Conservation (phyloP, 37 sponge, comb jelly and placozoan genomes). For the Chondrosia reniformis region DNA sequence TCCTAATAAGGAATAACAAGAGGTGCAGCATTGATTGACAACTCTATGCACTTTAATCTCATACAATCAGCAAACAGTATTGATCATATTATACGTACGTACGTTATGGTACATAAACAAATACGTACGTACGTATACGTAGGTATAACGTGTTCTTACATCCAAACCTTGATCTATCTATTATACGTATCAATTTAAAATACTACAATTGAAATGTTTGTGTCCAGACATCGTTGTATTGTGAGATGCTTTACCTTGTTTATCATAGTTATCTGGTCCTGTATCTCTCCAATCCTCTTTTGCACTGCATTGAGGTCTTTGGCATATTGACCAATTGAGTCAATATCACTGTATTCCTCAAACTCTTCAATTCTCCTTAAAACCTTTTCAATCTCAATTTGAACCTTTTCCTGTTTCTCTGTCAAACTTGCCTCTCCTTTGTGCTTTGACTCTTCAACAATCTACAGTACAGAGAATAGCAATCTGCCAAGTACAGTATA, state of each 20-base stretch:
- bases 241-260: constrained; percentile 84
- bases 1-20: constrained; percentile 60
- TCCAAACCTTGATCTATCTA: not conserved
- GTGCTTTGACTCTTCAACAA: constrained; percentile 60
- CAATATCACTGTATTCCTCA: constrained; percentile 80
- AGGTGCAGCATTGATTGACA: constrained; percentile 18
- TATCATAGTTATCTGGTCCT: constrained; percentile 67
- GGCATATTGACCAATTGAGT: constrained; percentile 58
- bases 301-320: constrained; percentile 41
- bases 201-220: too few species aligned
- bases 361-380: constrained; percentile 78
- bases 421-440: constrained; percentile 67
- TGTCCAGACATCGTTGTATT: too few species aligned
- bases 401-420: constrained; percentile 83
- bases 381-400: constrained; percentile 87
- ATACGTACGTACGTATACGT: not conserved
- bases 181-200: not conserved
- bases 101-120: not conserved
- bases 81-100: not conserved
- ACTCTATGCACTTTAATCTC: too few species aligned
- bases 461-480: constrained; percentile 14
- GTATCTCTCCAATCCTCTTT: constrained; percentile 72
- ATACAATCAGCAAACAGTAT: too few species aligned
- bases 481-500: too few species aligned
- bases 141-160: not conserved